Conservation (phyloP, 2,888 invertebrate genomes). For the Lithophane socia region DNA sequence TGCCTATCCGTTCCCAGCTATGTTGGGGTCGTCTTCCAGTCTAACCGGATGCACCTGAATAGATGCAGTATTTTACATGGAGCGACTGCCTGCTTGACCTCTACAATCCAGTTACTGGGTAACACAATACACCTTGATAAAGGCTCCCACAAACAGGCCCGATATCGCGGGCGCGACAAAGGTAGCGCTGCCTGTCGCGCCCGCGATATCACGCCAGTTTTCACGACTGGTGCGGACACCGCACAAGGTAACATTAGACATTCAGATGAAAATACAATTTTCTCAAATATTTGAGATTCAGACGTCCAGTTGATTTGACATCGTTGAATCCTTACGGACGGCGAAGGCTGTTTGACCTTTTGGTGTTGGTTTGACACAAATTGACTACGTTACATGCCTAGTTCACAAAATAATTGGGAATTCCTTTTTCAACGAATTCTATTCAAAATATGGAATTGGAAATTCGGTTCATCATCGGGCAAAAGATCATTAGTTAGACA, state of each 20-base stretch:
- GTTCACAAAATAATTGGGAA: not conserved
- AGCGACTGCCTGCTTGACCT: not conserved
- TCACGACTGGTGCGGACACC: not conserved
- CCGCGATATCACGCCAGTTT: too few relatives aligned
- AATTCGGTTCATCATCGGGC: not conserved
- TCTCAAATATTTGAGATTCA: conserved; percentile 19
- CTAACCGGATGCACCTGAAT: not conserved
- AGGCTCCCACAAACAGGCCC: too few relatives aligned
- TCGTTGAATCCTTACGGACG: conserved; percentile 3
- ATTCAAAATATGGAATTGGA: not conserved
- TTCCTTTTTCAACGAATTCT: not conserved
- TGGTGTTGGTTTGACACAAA: not conserved
- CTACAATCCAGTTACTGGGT: too few relatives aligned
- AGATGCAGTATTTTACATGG: not conserved
- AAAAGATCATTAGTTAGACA: not conserved
- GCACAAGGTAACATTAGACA: not conserved
- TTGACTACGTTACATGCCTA: not conserved
- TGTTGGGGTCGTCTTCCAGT: not conserved
- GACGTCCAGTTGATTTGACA: not conserved
- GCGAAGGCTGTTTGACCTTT: conserved; percentile 17
- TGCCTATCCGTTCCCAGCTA: not conserved
- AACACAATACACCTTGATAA: too few relatives aligned
- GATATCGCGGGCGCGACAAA: too few relatives aligned
- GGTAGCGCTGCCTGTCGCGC: too few relatives aligned
- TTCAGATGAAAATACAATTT: conserved; percentile 4